Conservation (phyloP, 2,797 vertebrate genomes). For the Phoebastria nigripes region DNA sequence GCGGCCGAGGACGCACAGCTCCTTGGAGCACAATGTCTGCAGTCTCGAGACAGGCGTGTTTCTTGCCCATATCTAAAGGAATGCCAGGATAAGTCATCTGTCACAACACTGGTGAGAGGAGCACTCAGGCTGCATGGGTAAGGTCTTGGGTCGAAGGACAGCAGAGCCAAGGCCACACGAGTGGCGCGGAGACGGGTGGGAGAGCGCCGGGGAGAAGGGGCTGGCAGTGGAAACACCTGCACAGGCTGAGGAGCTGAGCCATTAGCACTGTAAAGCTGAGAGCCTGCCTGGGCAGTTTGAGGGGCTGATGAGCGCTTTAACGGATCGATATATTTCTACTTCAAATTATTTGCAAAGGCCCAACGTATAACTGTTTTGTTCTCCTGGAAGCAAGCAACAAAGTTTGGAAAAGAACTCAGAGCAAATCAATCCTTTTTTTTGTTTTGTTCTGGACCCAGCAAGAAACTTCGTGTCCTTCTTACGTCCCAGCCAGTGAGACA, state of each 20-base stretch:
- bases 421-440: background rate
- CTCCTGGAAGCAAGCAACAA: background rate
- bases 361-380: accelerated
- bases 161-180: background rate
- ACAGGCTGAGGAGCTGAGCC: background rate
- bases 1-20: accelerated
- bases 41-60: background rate
- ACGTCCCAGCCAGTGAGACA: background rate
- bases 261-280: background rate
- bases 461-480: background rate
- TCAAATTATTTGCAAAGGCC: background rate
- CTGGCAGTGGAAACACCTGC: background rate
- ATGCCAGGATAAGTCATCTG: background rate
- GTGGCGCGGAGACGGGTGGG: accelerated
- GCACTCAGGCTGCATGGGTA: accelerated
- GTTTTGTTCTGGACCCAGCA: background rate
- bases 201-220: accelerated
- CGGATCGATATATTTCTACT: background rate
- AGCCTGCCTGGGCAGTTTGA: background rate
- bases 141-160: background rate
- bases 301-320: background rate
- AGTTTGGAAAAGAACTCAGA: background rate
- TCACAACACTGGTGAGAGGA: background rate
- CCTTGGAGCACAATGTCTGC: accelerated
- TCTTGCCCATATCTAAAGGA: background rate